Evolutionary conservation across 1,140 invertebrate genomes (phyloP).

Genomic region (Zophobas atratus): DNA sequence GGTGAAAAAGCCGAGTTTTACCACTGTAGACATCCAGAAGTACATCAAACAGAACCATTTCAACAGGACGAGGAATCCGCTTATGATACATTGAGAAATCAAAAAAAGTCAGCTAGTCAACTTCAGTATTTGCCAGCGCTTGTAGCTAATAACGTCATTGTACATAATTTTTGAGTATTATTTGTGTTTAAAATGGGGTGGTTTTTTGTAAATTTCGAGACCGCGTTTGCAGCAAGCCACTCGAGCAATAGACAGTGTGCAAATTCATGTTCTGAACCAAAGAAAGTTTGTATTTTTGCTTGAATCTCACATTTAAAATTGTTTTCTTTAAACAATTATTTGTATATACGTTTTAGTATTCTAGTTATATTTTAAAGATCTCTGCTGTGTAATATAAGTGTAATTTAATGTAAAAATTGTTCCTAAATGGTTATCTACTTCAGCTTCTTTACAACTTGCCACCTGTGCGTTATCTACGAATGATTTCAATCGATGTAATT

Average conservation of each 20-base stretch:
- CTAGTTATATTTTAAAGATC: constrained; percentile 42
- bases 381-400: constrained; percentile 41
- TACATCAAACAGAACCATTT: constrained; percentile 16
- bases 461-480: not conserved
- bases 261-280: constrained; percentile 52
- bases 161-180: constrained; percentile 53
- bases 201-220: constrained; percentile 20
- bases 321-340: constrained; percentile 54
- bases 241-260: constrained; percentile 16
- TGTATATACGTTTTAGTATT: constrained; percentile 61
- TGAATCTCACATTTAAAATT: constrained; percentile 50
- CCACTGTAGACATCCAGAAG: constrained; percentile 12
- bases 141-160: constrained; percentile 46
- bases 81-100: constrained; percentile 36
- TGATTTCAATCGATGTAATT: not conserved
- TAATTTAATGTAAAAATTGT: constrained; percentile 43
- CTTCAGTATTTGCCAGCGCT: constrained; percentile 55
- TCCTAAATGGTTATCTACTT: constrained; percentile 35
- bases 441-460: constrained; percentile 7
- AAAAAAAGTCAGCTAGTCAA: constrained; percentile 54
- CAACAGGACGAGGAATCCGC: constrained; percentile 22
- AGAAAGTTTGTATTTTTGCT: constrained; percentile 53
- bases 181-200: constrained; percentile 42
- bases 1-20: constrained; percentile 2
- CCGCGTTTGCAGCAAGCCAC: not conserved